Evolutionary conservation across 2,888 invertebrate genomes (phyloP), one percentile per base, ranked within the genome.

Genomic region (Stenurella melanura): DNA sequence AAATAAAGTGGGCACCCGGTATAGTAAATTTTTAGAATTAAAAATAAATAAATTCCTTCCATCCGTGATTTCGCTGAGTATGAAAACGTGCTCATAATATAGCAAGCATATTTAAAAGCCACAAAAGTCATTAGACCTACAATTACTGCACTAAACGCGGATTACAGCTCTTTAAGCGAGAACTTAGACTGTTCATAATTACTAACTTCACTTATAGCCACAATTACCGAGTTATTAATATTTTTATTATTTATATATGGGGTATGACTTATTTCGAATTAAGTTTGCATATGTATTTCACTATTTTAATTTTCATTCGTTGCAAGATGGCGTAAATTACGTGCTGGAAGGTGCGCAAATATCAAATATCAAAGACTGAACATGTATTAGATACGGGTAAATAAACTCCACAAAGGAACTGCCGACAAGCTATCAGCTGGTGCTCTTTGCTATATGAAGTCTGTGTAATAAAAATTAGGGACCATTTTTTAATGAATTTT

Each of bases 61-160:
- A 30, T 9, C 38, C 17, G 30, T 2, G 30, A 26, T 5, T 42
- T 21, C 12, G 19, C 50, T 21, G 26, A 34, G 67, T 34, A 30
- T 38, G 72, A 69, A 84, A 83, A 86, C 86, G 86, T 86, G 86
- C 84, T 79, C 77, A 68, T 72, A 77, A 81, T 83, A 74, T 80
- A 80, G 76, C 79, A 86, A 81, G 86, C 83, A 78, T 78, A 82
- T 85, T 85, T 83, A 84, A 83, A 81, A 78, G 75, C 76, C 73
- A 81, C 82, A 83, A 83, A 86, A 85, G 78, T 81, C 84, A 80
- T 80, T 81, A 79, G 80, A 79, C 64, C 75, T 64, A 54, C 77
- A 60, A 68, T 54, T 57, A 75, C 66, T 50, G 67, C 19, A 54
- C 56, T 78, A 78, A 78, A 77, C 69, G 68, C 60, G 21, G 70